phyloP scores from a whole-genome alignment of 2,113 vertebrate genomes.

The Cebidichthys violaceus region DNA sequence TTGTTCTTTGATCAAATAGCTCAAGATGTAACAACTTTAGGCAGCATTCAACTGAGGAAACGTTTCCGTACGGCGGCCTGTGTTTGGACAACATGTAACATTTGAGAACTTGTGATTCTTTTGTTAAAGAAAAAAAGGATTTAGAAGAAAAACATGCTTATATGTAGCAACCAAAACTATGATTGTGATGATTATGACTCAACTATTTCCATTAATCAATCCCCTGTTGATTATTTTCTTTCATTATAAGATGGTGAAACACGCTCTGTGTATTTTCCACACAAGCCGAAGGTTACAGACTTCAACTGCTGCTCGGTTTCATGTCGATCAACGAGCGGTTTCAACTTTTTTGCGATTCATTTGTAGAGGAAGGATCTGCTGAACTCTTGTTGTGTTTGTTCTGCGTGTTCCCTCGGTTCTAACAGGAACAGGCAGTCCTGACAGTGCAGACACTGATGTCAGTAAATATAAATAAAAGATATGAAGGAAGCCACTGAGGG shows the following conservation, averaged over 20 bases:
- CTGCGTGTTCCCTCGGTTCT: not conserved
- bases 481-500: not conserved
- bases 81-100: not conserved
- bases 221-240: not conserved
- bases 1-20: not conserved
- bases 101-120: not conserved
- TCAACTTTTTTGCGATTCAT: not conserved
- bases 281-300: not conserved
- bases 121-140: not conserved
- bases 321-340: not conserved
- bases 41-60: not conserved
- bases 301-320: not conserved
- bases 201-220: not conserved
- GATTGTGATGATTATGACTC: too few relatives aligned
- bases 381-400: not conserved
- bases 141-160: not conserved
- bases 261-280: too few relatives aligned
- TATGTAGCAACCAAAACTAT: too few relatives aligned
- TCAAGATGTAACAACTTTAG: not conserved
- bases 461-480: conserved; percentile 2
- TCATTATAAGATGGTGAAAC: not conserved
- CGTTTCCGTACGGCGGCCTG: not conserved
- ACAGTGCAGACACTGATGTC: not conserved
- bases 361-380: not conserved
- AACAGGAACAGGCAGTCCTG: conserved; percentile 23